phyloP scores from a whole-genome alignment of 2,888 invertebrate genomes.

The Ophonus ardosiacus region DNA sequence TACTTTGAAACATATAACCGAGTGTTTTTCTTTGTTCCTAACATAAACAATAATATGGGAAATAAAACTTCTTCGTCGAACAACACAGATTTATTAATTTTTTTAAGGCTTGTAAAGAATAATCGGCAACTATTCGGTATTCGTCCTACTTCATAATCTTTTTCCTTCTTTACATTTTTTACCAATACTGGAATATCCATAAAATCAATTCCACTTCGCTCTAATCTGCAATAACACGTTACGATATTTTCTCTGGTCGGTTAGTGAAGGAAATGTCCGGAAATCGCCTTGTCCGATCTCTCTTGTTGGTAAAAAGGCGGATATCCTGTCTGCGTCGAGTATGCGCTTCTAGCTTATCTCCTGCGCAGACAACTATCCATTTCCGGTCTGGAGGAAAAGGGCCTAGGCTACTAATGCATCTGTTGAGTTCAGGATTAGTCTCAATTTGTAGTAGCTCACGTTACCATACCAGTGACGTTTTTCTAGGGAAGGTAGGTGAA shows the following conservation, averaged over 20 bases:
- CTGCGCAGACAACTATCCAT: conserved; percentile 12
- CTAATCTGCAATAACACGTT: neutral
- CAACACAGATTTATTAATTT: too few relatives aligned
- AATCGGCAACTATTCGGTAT: too few relatives aligned
- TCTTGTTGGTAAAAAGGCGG: conserved; percentile 41
- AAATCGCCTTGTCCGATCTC: conserved; percentile 47
- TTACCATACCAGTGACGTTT: too few relatives aligned
- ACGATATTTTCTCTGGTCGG: neutral
- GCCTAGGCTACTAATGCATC: neutral
- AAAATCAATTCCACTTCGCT: neutral
- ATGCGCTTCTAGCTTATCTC: conserved; percentile 38
- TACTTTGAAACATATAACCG: too few relatives aligned
- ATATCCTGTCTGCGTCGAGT: conserved; percentile 40
- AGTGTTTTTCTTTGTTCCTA: too few relatives aligned
- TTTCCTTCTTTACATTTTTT: neutral
- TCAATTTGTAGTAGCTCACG: too few relatives aligned
- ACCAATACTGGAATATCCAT: neutral
- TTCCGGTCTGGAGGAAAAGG: neutral
- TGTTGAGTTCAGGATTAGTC: too few relatives aligned
- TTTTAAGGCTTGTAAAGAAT: too few relatives aligned
- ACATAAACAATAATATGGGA: too few relatives aligned
- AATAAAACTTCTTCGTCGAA: too few relatives aligned
- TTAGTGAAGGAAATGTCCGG: conserved; percentile 28
- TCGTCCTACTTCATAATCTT: too few relatives aligned
- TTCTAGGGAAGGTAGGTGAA: too few relatives aligned